A percentile compares a stretch with the other conserved stretches of the same genome.
Evolutionary conservation across 2,113 vertebrate genomes (phyloP).

Genomic region (Synchiropus splendidus): DNA sequence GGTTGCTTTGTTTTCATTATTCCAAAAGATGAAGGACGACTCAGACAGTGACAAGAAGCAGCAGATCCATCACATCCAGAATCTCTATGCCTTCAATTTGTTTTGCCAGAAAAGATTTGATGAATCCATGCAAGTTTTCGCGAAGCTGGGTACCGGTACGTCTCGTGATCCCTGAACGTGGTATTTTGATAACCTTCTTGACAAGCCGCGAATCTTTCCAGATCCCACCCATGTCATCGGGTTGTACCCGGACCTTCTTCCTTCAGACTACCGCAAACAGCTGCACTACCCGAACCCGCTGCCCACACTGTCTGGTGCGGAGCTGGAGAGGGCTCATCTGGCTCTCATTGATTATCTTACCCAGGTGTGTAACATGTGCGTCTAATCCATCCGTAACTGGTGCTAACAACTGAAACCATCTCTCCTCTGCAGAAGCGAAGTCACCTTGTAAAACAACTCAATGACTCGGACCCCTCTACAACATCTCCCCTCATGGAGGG

Average conservation of each 20-base stretch:
- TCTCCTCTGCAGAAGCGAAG: conserved; percentile 80
- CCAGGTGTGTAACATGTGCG: conserved; percentile 62
- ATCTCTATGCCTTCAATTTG: conserved; percentile 94
- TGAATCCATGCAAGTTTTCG: conserved; percentile 97
- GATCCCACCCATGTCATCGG: conserved; percentile 98
- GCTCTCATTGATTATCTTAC: conserved; percentile 97
- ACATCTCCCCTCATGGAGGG: conserved; percentile 94
- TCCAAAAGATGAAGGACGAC: conserved; percentile 95
- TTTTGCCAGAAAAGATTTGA: conserved; percentile 98
- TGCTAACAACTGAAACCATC: no score
- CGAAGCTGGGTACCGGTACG: conserved; percentile 95
- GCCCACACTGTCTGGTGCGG: conserved; percentile 81
- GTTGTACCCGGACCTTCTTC: conserved; percentile 92
- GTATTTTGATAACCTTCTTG: not conserved
- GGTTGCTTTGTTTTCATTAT: not conserved
- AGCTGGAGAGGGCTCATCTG: conserved; percentile 91
- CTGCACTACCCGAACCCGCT: conserved; percentile 93
- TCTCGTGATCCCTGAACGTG: not conserved
- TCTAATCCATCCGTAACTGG: not conserved
- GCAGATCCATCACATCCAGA: conserved; percentile 97
- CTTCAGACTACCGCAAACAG: conserved; percentile 92
- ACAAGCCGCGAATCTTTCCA: conserved; percentile 32
- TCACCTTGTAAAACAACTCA: conserved; percentile 91
- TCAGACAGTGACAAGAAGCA: conserved; percentile 91
- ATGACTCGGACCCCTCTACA: conserved; percentile 88